Evolutionary conservation across 2,888 invertebrate species (phyloP), one percentile per base, ranked within the genome.

Genomic region (Mythimna lalbum): DNA sequence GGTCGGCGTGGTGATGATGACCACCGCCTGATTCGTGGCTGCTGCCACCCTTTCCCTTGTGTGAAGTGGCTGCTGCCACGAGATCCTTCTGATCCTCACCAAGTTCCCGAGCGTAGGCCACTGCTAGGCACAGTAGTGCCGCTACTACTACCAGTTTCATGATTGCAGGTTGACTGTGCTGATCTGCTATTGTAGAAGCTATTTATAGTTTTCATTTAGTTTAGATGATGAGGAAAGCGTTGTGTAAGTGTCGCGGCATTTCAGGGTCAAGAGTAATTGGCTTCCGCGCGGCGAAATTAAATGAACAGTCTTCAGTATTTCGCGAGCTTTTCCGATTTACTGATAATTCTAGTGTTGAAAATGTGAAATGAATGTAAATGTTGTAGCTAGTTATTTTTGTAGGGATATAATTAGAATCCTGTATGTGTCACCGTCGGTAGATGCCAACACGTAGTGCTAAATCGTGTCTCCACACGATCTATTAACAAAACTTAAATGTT

Each of bases 11-110:
- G 67, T 95, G 95, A 17, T 95, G 90, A 50, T 95, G 88, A 50
- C 95, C 95, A 14, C 94, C 94, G 2, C 95, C 95, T 70, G 88
- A 88, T 76, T 94, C 94, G 65, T 95, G 95, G 23, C 93, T 90
- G 63, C 88, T 84, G 10, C 88, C 76, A 19, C 75, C 79, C 57
- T 94, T 92, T 17, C 90, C 90, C 70, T 93, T 66, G 17, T 64
- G 60, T 1, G 36, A 36, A 19, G 56, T 93, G 19, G 95, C 95
- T 19, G 95, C 95, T 53, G 94, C 91, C 27, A 94, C 94, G 49
- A 95, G 87, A 72, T 95, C 95, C 74, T 93, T 92, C 52, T 92
- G 91, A 74, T 93, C 93, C 78, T 94, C 93, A 0, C 87, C 90
- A 19, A 93, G 74, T 74, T 93, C 93, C 78, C 91, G 88, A 81